Evolutionary conservation across 2,888 invertebrate species (phyloP).

Genomic region (Ceraclea dissimilis): DNA sequence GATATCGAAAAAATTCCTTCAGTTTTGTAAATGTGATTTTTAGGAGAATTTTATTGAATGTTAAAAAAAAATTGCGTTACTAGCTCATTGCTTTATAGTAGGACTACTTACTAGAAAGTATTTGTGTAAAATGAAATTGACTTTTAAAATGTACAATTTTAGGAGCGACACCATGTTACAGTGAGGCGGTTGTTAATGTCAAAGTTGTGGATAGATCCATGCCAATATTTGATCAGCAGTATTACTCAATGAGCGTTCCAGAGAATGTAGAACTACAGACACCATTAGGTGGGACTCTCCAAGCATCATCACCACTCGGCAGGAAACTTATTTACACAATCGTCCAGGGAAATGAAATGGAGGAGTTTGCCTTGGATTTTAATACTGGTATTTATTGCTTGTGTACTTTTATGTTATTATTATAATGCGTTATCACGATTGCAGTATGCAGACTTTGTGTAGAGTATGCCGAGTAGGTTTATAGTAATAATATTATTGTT

Average conservation of each 20-base stretch:
- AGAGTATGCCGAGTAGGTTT: neutral
- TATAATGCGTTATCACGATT: neutral
- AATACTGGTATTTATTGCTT: constrained; percentile 68
- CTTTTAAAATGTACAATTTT: constrained; percentile 15
- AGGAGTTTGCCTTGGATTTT: constrained; percentile 87
- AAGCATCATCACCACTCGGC: constrained; percentile 78
- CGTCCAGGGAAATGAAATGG: constrained; percentile 69
- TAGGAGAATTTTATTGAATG: too few relatives aligned
- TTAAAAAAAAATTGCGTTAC: too few relatives aligned
- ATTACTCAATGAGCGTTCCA: constrained; percentile 69
- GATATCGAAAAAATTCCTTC: too few relatives aligned
- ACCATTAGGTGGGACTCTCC: constrained; percentile 70
- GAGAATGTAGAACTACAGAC: constrained; percentile 78
- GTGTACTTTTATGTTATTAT: neutral
- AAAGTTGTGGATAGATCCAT: constrained; percentile 81
- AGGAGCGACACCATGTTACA: constrained; percentile 66
- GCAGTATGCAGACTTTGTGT: neutral
- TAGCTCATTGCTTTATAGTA: too few relatives aligned
- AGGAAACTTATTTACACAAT: constrained; percentile 91
- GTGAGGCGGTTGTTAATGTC: constrained; percentile 68
- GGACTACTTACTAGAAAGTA: too few relatives aligned
- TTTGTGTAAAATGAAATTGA: too few relatives aligned
- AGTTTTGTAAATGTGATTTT: too few relatives aligned
- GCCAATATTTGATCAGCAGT: constrained; percentile 88
- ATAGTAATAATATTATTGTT: too few relatives aligned